Evolutionary conservation across 1,140 invertebrate genomes (phyloP).

Genomic region (Caenorhabditis remanei): DNA sequence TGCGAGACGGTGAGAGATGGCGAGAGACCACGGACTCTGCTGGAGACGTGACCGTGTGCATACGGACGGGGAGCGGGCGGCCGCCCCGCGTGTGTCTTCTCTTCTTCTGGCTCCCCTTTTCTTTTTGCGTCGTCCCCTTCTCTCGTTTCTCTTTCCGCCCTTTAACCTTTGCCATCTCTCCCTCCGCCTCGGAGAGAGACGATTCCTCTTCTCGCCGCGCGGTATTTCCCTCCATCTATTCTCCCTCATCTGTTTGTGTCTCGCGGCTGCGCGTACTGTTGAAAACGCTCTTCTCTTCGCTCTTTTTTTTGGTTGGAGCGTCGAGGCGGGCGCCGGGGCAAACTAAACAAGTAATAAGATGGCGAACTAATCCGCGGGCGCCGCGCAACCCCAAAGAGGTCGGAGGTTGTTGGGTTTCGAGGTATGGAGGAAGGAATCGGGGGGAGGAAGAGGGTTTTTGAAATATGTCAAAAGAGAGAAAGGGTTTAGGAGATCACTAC

Average conservation of each 20-base stretch:
- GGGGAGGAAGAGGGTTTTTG: neutral
- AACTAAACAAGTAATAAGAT: constrained; percentile 54
- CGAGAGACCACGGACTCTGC: neutral
- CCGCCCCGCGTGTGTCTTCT: neutral
- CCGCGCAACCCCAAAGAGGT: neutral
- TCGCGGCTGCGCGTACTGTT: neutral
- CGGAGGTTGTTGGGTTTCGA: constrained; percentile 27
- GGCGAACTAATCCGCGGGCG: constrained; percentile 34
- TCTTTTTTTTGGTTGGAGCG: neutral
- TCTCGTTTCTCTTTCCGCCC: constrained; percentile 20
- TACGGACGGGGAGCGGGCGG: constrained; percentile 1
- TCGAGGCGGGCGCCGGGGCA: neutral
- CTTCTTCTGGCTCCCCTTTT: neutral
- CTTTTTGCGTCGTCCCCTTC: neutral
- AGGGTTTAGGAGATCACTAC: too few species aligned
- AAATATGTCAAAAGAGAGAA: too few species aligned
- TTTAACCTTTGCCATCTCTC: constrained; percentile 38
- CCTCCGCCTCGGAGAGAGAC: neutral
- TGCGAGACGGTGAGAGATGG: neutral
- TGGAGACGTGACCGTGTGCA: neutral
- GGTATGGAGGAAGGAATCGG: neutral
- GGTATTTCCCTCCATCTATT: neutral
- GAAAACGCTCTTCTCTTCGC: constrained; percentile 1
- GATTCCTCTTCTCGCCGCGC: neutral
- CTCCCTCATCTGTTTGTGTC: neutral